Evolutionary conservation across 2,113 vertebrate genomes (phyloP), one percentile per base, ranked within the genome.

Genomic region (Atherinomorus stipes): DNA sequence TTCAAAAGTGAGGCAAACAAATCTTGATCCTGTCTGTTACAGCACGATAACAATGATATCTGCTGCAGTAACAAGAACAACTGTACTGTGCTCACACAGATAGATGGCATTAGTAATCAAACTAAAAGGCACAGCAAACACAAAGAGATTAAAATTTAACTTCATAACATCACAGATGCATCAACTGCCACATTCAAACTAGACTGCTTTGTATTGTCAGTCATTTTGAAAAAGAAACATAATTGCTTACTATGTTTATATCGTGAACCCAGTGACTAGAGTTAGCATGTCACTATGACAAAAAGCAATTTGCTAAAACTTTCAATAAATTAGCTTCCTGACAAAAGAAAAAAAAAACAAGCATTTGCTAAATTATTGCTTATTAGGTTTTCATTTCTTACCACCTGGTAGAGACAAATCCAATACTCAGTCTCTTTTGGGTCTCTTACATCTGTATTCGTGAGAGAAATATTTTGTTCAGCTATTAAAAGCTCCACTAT

Each of bases 401-500:
- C 15, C 23, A 63, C 25, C 16, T 51, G 44, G 12, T 19, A 31
- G 67, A 64, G 45, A 4, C 23, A 47, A 42, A 7, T 61, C 21
- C n/a, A 64, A 34, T 44, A 6, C 12, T 52, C 13, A 18, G n/a
- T 26, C 21, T 52, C 26, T 52, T 25, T 67, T 65, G 37, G 26
- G 23, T 77, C 21, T 40, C 18, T 71, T 45, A 53, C 18, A 66
- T 71, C 53, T 57, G 22, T 1, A n/a, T 2, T 61, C 63, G 45
- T 40, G 7, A 50, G 58, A 42, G 52, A 54, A 21, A 52, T 52
- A 57, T 64, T 37, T 23, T 54, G 23, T 50, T 61, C 38, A 65
- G 25, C 54, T 31, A 54, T 53, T 47, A 60, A 64, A 71, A 61
- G 65, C 28, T 40, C 49, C 23, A 54, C 54, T 53, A 38, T 60